Evolutionary conservation across 1,140 invertebrate species (phyloP), one percentile per base, ranked within the genome.

Genomic region (Psilanteris sp.): DNA sequence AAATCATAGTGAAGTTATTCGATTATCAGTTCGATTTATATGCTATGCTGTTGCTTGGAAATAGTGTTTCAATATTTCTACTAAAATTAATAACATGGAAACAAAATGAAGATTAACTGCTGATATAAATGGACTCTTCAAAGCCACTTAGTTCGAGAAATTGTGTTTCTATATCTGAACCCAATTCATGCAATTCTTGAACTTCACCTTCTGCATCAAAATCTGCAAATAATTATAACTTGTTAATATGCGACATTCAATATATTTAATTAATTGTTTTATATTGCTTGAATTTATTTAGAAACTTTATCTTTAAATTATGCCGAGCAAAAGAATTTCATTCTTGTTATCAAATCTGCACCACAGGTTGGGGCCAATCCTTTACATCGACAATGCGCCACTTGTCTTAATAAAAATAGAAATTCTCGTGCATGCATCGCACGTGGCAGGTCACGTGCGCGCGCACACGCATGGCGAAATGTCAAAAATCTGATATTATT

Each of bases 401-500:
- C 62, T 77, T 77, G 74, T 59, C 32, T 9, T 44, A 37, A 62
- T 62, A 79, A 79, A 79, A 79, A 81, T 78, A 77, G 78, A 78
- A 74, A 67, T 54, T 36, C 48, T 68, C 66, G 77, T 78, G 71
- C 81, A 74, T 80, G 78, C 61, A 64, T 67, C 72, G 79, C 79
- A 81, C 79, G 79, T 82, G 80, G 52, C 76, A 80, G 57, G 78
- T 78, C 79, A 76, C 80, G 81, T 81, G 80, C 79, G 77, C 75
- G 46, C 67, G 59, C 67, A 62, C 78, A 73, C 50, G 27, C 34
- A 22, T 62, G 66, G 46, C 72, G 62, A 48, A 36, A 75, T 68
- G 46, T 43, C 87, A 86, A 84, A 84, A 84, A 57, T 74, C 31
- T 80, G 81, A 81, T 83, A 85, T 87, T 86, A 87, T 87, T 87